Base-by-base conservation (phyloP, 2,888 invertebrate genomes). In the Amitus sp. region DNA sequence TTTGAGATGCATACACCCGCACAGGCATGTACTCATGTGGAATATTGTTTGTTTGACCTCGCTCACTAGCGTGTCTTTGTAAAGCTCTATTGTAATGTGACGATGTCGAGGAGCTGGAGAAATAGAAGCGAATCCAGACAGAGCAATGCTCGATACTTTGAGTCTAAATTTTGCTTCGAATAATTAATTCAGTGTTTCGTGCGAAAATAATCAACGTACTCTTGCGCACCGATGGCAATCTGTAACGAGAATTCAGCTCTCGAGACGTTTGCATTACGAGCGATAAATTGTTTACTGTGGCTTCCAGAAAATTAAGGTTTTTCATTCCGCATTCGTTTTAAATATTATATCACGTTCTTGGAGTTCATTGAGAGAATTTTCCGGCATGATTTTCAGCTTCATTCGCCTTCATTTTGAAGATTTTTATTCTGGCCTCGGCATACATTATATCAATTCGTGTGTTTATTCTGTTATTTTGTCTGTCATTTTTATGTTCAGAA, bases 41-140 rank as follows among this genome's bases (percentile, higher is more conserved):
- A 67, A 68, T 72, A 68, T 71, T 73, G 73, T 74, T 74, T 74
- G 69, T 73, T 72, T 72, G 68, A 70, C 70, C 73, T 72, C 71
- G 68, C 73, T 71, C 66, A 60, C 23, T 43, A 63, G 60, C 55
- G 40, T 34, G 42, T 59, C 67, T 66, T 56, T 55, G 55, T 62
- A 65, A 49, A 60, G 23, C 56, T 47, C 53, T 40, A 62, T 50
- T 58, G 60, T 65, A 56, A 57, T 34, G 54, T 45, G 37, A 53
- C 61, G 39, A 51, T 34, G 58, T 50, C 59, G 51, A 57, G 60
- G 46, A 62, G 47, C 59, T 40, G 52, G 64, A 59, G 57, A 48
- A 59, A 57, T 47, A 4, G 47, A 48, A 30, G 50, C 49, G 47
- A 48, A 47, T 18, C 46, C 49, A 60, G 50, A 52, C 60, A 52